phyloP scores from a whole-genome alignment of 2,888 invertebrate species.

The Tiliacea citrago region DNA sequence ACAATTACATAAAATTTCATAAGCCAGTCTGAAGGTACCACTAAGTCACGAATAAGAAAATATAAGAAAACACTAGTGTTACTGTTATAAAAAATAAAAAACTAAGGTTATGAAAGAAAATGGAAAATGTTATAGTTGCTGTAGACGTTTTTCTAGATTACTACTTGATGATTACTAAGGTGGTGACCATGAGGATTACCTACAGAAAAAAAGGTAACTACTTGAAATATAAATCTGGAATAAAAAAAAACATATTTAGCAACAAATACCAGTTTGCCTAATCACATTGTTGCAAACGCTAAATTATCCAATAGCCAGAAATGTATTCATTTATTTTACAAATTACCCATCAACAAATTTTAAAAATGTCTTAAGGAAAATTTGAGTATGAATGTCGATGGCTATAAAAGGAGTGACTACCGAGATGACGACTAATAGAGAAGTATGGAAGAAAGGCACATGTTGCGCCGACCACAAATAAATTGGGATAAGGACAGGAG shows the following conservation, averaged over 20 bases:
- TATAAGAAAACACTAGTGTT: background rate
- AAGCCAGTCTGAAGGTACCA: constrained; percentile 22
- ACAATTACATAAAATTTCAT: constrained; percentile 67
- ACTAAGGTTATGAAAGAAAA: background rate
- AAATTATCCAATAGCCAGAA: background rate
- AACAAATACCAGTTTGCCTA: background rate
- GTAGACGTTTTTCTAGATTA: too few relatives aligned
- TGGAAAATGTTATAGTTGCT: background rate
- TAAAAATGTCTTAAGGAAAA: too few relatives aligned
- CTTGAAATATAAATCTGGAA: background rate
- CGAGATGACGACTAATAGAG: too few relatives aligned
- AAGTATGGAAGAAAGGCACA: too few relatives aligned
- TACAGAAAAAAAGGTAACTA: background rate
- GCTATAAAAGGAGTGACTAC: too few relatives aligned
- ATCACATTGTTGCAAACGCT: background rate
- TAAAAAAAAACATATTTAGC: background rate
- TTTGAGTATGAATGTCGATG: too few relatives aligned
- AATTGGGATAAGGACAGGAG: too few relatives aligned
- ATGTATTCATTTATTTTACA: background rate
- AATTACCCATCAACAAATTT: background rate
- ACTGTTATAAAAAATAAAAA: background rate
- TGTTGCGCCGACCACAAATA: too few relatives aligned
- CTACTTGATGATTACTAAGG: too few relatives aligned
- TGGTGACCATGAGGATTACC: too few relatives aligned
- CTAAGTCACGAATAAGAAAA: constrained; percentile 1